A percentile compares a stretch with the other conserved stretches of the same genome.
Evolutionary conservation across 2,797 vertebrate genomes (phyloP).

Genomic region (Enteromius anoplus): DNA sequence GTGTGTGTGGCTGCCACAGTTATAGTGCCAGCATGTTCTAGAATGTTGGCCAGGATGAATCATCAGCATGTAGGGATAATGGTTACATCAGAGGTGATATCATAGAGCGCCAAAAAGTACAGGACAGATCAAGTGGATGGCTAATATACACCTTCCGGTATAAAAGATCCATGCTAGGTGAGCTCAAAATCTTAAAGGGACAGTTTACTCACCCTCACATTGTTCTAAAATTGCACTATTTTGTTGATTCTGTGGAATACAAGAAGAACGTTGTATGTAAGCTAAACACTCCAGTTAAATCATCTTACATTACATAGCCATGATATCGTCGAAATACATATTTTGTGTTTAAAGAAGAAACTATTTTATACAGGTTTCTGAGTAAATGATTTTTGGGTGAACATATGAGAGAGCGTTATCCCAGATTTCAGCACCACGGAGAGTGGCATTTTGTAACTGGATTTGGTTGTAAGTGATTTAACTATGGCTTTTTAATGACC

Average conservation of each 20-base stretch:
- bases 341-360: not conserved
- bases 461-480: not conserved
- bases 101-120: conserved; percentile 33
- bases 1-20: conserved; percentile 66
- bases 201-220: not conserved
- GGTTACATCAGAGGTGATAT: conserved; percentile 58
- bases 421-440: conserved; percentile 71
- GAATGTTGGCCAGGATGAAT: conserved; percentile 56
- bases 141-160: not conserved
- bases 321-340: not conserved
- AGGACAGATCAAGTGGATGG: conserved; percentile 36
- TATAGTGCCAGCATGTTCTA: conserved; percentile 58
- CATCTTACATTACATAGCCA: not conserved
- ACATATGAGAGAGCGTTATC: conserved; percentile 54
- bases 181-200: conserved; percentile 3
- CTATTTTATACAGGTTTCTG: not conserved
- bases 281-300: not conserved
- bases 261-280: not conserved
- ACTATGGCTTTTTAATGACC: not conserved
- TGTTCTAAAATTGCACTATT: not conserved
- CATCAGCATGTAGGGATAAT: conserved; percentile 48
- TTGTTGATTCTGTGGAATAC: not conserved
- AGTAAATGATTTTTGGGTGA: not conserved
- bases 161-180: conserved; percentile 17
- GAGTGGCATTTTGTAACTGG: conserved; percentile 41